Base-by-base conservation (phyloP, 2,888 invertebrate species). In the Deilephila porcellus region DNA sequence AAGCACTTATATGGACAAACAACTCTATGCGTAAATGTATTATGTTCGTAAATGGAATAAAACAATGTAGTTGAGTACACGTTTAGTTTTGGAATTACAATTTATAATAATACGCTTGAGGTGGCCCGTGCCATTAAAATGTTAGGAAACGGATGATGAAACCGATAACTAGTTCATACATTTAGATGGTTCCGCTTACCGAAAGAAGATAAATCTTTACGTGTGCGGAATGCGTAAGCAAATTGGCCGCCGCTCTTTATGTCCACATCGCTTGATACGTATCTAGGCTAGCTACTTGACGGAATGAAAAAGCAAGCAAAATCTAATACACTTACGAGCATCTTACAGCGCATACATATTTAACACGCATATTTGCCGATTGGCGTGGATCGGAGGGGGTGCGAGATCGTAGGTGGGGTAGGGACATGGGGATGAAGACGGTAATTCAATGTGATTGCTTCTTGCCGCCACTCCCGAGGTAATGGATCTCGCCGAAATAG, bases 381-480 rank as follows among this genome's bases (percentile, higher is more conserved):
- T 92, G 94, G 94, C 88, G 90, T 87, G 93, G 93, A 93, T 92
- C 91, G 88, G 85, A 83, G 87, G 88, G 88, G 83, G 86, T 81
- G 85, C 81, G 85, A 83, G 84, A 75, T 74, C 81, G 82, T 79
- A 79, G 74, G 82, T 81, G 77, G 77, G 86, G 83, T 82, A 56
- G 82, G 79, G 84, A 81, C 74, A 78, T 74, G 80, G 88, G 88
- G 88, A 88, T 85, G 89, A 88, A 89, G 92, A 90, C 90, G 95
- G 95, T 95, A 95, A 95, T 95, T 95, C 95, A 94, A 95, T 94
- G 95, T 94, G 95, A 95, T 95, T 95, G 95, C 95, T 95, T 94
- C 95, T 94, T 93, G 94, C 94, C 91, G 88, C 91, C 91, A 91
- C 93, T 92, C 92, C 89, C 90, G 85, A 87, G 90, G 95, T 95